Base-by-base conservation (phyloP, 2,888 invertebrate species). In the Andrena camellia region DNA sequence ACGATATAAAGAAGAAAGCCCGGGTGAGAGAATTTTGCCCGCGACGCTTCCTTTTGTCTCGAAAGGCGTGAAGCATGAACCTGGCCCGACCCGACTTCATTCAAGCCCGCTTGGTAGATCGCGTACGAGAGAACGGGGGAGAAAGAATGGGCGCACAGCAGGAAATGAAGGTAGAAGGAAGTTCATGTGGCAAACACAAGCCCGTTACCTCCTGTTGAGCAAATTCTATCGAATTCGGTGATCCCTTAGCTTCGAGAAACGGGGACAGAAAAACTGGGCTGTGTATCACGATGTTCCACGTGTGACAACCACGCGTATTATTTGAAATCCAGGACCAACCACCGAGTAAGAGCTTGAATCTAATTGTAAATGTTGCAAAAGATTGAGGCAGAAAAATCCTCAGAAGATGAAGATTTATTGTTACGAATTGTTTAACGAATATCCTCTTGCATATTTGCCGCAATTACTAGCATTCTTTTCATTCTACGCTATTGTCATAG, bases 81-180 rank as follows among this genome's bases (percentile, higher is more conserved):
- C 73, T 54, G 77, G 78, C 83, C 83, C 66, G 75, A 85, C 71
- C 73, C 77, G 77, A 77, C 71, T 83, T 74, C 83, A 85, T 83
- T 85, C 73, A 67, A 73, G 72, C 48, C 75, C 33, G 74, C 57
- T 70, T 71, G 59, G 54, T 75, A 63, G 69, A 69, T 68, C 75
- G 69, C 42, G 64, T 52, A 23, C 62, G 54, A 50, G 69, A 72
- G 42, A 13, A 26, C 42, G 57, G 54, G 35, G 33, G 66, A 77
- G 62, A 48, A 10, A 66, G 77, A 85, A 66, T 70, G 33, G 60
- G 48, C n/a, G 67, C 33, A 23, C 63, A 59, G 31, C 70, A 75
- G 77, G 83, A 83, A 87, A 86, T 83, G 85, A 88, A 85, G 79
- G 73, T 74, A 52, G 67, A 50, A 79, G 69, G 79, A 79, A 84